Conservation (phyloP, 2,113 vertebrate genomes). For the Phylloscopus trochiloides region DNA sequence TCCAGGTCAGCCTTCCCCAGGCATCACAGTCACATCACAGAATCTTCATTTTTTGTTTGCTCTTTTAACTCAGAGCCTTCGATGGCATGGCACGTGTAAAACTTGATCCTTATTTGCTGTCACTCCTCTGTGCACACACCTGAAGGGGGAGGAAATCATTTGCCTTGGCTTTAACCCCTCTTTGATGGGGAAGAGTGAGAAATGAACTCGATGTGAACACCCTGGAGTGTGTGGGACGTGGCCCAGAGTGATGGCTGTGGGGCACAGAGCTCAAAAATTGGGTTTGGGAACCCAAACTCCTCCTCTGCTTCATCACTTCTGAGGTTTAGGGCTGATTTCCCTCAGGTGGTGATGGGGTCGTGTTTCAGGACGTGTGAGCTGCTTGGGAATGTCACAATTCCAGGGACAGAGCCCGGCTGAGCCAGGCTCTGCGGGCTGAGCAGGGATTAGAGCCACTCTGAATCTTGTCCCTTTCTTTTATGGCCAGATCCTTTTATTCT, state of each 20-base stretch:
- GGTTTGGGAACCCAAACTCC: background rate
- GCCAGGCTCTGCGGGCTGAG: background rate
- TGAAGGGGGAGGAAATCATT: background rate
- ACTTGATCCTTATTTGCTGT: background rate
- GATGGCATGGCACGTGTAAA: accelerated
- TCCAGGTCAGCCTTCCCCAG: background rate
- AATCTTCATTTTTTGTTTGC: background rate
- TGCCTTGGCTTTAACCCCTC: background rate
- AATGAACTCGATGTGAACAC: background rate
- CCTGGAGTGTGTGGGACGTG: accelerated
- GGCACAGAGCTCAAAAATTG: background rate
- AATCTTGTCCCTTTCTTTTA: background rate
- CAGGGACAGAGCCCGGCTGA: background rate
- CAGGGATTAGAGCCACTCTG: background rate
- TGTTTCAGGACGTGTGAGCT: background rate
- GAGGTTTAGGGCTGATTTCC: background rate
- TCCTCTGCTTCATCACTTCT: background rate
- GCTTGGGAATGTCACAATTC: background rate
- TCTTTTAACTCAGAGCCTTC: background rate
- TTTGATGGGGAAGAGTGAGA: background rate
- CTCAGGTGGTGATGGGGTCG: no score
- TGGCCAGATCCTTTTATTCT: background rate
- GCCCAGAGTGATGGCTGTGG: background rate
- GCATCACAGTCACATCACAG: background rate
- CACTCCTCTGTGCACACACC: background rate